Conservation (phyloP, 92 coral and sea anemone species). For the Micromussa lordhowensis region DNA sequence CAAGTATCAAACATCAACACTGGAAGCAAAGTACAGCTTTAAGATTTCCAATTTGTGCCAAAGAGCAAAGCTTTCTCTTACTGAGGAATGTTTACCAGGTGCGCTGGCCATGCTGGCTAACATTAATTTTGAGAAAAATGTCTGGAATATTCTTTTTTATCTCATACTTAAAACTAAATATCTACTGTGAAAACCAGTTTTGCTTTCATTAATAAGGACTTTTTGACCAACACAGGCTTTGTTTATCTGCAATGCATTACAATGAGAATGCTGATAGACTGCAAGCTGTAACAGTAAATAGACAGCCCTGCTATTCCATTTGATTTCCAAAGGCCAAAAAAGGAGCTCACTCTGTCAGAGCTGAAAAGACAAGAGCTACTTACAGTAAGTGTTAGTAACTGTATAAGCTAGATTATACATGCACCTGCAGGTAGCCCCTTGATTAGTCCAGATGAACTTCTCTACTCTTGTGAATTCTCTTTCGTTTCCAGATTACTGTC, state of each 20-base stretch:
- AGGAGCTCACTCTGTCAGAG: no score
- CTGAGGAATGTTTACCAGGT: constrained; percentile 68
- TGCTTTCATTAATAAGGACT: not conserved
- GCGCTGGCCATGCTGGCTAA: not conserved
- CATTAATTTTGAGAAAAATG: not conserved
- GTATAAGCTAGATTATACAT: no score
- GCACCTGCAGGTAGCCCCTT: no score
- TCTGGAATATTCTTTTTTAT: not conserved
- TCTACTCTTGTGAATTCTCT: no score
- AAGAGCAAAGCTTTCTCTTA: constrained; percentile 63
- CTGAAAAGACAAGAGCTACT: no score
- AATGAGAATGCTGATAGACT: constrained; percentile 68
- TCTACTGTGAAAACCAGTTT: not conserved
- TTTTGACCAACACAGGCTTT: constrained; percentile 27
- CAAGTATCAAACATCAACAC: constrained; percentile 53
- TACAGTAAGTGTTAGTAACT: no score
- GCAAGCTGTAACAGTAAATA: constrained; percentile 71
- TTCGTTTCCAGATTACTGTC: no score
- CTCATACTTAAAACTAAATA: not conserved
- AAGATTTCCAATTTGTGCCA: constrained; percentile 55
- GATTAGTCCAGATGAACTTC: no score
- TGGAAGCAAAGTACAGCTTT: constrained; percentile 63
- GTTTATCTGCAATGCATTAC: constrained; percentile 69
- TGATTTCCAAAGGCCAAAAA: no score
- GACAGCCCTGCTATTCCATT: no score